These are phyloP conservation scores for Terebella lapidaria DNA, from an alignment of 2,888 invertebrate genomes.

Conservation along the genomic window DNA sequence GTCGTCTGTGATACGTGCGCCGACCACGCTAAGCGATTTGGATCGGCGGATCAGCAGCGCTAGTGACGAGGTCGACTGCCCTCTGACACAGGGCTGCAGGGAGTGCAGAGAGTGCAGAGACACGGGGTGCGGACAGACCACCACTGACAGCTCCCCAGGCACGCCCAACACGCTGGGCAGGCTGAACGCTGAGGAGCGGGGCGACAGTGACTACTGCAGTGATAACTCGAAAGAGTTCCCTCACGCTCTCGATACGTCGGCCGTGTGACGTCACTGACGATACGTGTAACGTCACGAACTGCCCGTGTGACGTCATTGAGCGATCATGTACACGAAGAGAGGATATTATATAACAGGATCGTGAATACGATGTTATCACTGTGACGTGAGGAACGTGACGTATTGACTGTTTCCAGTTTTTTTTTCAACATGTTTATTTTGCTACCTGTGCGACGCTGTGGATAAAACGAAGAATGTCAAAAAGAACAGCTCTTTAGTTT, in stretches of 20 bases:
- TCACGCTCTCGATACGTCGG: neutral
- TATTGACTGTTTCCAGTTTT: too few species aligned
- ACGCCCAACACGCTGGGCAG: neutral
- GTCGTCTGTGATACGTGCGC: neutral
- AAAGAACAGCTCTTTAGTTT: too few species aligned
- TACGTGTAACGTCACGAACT: too few species aligned
- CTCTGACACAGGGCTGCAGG: neutral
- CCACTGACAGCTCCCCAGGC: neutral
- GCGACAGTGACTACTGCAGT: slow-evolving; percentile 22
- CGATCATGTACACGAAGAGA: too few species aligned
- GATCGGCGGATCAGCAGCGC: neutral
- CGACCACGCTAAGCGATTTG: neutral
- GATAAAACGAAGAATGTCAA: too few species aligned
- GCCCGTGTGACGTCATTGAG: too few species aligned
- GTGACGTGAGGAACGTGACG: too few species aligned
- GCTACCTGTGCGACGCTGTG: too few species aligned
- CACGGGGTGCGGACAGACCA: neutral
- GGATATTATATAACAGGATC: too few species aligned
- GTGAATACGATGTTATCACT: too few species aligned
- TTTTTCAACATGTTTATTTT: too few species aligned
- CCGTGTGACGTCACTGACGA: neutral
- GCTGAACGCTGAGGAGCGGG: slow-evolving; percentile 7
- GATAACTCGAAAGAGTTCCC: slow-evolving; percentile 21
- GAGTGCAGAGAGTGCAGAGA: neutral
- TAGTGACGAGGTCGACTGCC: neutral